These are phyloP conservation scores for Notamacropus eugenii DNA, from an alignment of 2,797 vertebrate genomes.

Conservation along the genomic window DNA sequence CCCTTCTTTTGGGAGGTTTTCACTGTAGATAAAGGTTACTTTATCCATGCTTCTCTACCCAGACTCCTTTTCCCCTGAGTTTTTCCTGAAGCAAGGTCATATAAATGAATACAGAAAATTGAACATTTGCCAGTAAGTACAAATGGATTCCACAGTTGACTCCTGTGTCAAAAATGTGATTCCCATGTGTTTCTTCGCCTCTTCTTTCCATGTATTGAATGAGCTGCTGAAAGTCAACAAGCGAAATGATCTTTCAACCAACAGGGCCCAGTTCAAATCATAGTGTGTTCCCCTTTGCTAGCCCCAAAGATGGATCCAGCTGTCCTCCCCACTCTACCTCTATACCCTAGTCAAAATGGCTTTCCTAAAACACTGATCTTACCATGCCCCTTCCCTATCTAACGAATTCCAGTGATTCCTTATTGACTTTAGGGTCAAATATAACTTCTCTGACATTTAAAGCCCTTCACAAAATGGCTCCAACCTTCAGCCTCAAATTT, in stretches of 20 bases:
- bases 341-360: neutral
- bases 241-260: neutral
- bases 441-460: neutral
- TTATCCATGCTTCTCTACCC: neutral
- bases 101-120: slow-evolving; percentile 10
- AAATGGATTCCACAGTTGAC: neutral
- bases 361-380: neutral
- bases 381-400: neutral
- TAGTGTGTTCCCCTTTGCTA: neutral
- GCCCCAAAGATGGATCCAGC: neutral
- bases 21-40: neutral
- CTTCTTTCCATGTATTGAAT: slow-evolving; percentile 1
- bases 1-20: neutral
- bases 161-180: neutral
- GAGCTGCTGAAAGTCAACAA: neutral
- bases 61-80: neutral
- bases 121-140: neutral
- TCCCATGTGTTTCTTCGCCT: slow-evolving; percentile 1
- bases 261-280: neutral
- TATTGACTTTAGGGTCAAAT: neutral
- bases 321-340: neutral
- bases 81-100: slow-evolving; percentile 37
- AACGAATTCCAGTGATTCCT: neutral
- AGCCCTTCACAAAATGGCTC: neutral
- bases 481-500: neutral